Percentiles rank a stretch among this genome's conserved stretches.
phyloP scores from a whole-genome alignment of 2,888 invertebrate species.

The Drosophila subquinaria region DNA sequence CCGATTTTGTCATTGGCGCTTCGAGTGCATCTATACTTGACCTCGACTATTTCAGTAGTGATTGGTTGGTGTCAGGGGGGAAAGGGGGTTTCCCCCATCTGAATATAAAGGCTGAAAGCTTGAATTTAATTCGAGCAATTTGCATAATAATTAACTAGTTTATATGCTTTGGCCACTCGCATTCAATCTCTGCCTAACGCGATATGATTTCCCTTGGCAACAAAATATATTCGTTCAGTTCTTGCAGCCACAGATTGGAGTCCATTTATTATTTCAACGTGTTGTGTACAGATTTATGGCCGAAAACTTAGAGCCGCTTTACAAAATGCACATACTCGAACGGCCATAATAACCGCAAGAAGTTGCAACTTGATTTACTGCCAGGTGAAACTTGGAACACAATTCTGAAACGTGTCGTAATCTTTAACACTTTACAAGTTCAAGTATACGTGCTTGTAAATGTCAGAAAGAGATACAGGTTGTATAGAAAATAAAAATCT shows the following conservation, averaged over 20 bases:
- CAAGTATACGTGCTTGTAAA: background rate
- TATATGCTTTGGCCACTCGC: conserved; percentile 2
- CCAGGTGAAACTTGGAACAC: conserved; percentile 2
- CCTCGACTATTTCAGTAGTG: conserved; percentile 18
- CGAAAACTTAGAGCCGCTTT: conserved; percentile 18
- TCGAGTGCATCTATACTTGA: conserved; percentile 30
- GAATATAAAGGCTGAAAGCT: conserved; percentile 26
- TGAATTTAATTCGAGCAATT: conserved; percentile 26
- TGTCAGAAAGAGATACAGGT: conserved; percentile 3
- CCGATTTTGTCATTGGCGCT: conserved; percentile 36
- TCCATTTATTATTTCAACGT: conserved; percentile 27
- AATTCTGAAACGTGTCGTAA: background rate
- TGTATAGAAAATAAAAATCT: conserved; percentile 2
- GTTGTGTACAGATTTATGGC: conserved; percentile 51
- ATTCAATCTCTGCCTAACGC: conserved; percentile 8
- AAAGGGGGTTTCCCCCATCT: background rate
- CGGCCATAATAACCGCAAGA: conserved; percentile 8
- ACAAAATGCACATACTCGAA: background rate
- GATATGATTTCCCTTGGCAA: conserved; percentile 34
- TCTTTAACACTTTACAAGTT: background rate
- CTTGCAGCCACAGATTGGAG: conserved; percentile 1
- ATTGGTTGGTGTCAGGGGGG: background rate
- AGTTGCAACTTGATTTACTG: conserved; percentile 31
- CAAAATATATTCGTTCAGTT: conserved; percentile 2
- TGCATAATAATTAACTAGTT: conserved; percentile 50